phyloP scores from a whole-genome alignment of 2,888 invertebrate genomes.

The Argyresthia albistria region DNA sequence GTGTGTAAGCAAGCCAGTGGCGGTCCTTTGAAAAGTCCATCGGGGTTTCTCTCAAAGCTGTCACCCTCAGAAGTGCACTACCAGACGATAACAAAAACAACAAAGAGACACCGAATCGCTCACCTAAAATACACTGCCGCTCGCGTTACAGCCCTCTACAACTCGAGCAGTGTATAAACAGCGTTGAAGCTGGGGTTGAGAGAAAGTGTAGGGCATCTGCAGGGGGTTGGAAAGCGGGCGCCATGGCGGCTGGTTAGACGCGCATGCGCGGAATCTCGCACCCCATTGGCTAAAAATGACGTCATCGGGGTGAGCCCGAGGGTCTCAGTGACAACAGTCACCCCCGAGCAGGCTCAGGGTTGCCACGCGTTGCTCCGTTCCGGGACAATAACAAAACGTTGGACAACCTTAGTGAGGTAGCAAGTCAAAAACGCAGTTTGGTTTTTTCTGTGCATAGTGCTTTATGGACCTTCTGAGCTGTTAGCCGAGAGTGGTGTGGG shows the following conservation, averaged over 20 bases:
- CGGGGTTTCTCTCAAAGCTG: slow-evolving; percentile 62
- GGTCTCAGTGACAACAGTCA: slow-evolving; percentile 66
- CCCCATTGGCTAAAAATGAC: slow-evolving; percentile 68
- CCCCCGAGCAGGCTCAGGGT: slow-evolving; percentile 51
- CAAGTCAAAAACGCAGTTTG: slow-evolving; percentile 6
- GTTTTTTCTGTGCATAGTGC: slow-evolving; percentile 20
- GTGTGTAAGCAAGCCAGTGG: slow-evolving; percentile 47
- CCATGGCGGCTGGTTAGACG: slow-evolving; percentile 52
- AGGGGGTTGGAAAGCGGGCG: slow-evolving; percentile 39
- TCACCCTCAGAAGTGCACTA: slow-evolving; percentile 50
- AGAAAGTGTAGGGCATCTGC: slow-evolving; percentile 19
- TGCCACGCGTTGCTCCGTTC: slow-evolving; percentile 31
- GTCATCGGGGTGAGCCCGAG: slow-evolving; percentile 67
- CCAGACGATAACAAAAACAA: slow-evolving; percentile 29
- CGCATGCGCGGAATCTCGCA: slow-evolving; percentile 55
- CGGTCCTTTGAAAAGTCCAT: slow-evolving; percentile 63
- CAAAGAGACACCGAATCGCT: slow-evolving; percentile 23
- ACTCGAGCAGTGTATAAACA: slow-evolving; percentile 16
- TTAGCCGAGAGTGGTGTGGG: background rate
- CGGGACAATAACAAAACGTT: slow-evolving; percentile 49
- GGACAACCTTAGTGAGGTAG: slow-evolving; percentile 23
- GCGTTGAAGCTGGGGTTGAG: too few relatives aligned
- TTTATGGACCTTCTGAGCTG: slow-evolving; percentile 8
- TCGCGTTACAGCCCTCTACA: slow-evolving; percentile 15
- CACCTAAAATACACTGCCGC: slow-evolving; percentile 29